A percentile compares a stretch with the other conserved stretches of the same genome.
Conservation (phyloP, 2,113 vertebrate genomes). For the Tiliqua scincoides region DNA sequence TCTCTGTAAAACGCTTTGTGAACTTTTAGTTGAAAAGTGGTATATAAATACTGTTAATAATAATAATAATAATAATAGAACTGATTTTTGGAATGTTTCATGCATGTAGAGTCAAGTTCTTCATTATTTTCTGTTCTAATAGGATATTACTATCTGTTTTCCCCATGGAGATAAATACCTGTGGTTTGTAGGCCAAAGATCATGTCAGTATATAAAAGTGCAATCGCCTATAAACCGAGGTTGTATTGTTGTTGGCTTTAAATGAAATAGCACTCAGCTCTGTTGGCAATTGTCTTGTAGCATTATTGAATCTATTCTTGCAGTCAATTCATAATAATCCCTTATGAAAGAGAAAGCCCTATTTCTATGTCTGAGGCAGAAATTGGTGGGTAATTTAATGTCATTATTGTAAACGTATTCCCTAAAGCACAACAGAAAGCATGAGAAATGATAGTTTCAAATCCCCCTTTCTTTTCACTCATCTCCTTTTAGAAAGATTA, state of each 20-base stretch:
- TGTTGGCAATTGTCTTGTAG: neutral
- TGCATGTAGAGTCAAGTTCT: neutral
- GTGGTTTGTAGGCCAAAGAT: neutral
- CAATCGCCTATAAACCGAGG: neutral
- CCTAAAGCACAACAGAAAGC: neutral
- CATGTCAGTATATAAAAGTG: conserved; percentile 16
- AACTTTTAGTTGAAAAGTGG: no score
- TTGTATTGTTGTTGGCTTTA: neutral
- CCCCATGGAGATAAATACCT: conserved; percentile 12
- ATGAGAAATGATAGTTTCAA: neutral
- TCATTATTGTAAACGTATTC: neutral
- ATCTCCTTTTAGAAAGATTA: neutral
- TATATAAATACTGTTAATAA: no score
- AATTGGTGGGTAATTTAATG: neutral
- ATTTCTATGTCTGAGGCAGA: neutral
- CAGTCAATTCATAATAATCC: neutral
- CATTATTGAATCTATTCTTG: neutral
- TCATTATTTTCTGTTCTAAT: neutral
- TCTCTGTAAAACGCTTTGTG: no score
- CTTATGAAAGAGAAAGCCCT: neutral
- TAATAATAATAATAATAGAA: no score
- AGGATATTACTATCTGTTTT: conserved; percentile 3
- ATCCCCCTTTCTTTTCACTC: neutral
- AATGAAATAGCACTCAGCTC: neutral
- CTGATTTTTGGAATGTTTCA: conserved; percentile 24